Evolutionary conservation across 2,113 vertebrate genomes (phyloP).

Genomic region (Hepsetus odoe): DNA sequence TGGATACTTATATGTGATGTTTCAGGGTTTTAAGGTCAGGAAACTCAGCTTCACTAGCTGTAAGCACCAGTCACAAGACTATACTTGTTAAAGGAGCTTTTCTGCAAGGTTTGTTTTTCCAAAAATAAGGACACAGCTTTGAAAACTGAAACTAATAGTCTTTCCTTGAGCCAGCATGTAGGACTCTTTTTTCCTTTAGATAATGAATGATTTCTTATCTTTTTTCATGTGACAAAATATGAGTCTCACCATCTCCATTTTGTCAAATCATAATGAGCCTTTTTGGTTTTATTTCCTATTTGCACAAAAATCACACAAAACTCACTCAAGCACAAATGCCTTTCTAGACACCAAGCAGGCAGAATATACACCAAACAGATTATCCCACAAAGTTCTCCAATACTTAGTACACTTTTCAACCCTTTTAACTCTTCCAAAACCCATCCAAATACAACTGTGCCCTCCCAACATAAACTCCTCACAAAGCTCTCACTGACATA

Average conservation of each 20-base stretch:
- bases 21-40: too few species aligned
- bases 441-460: too few species aligned
- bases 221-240: neutral
- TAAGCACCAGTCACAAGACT: neutral
- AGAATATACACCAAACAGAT: too few species aligned
- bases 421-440: too few species aligned
- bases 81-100: neutral
- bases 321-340: neutral
- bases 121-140: neutral
- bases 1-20: neutral
- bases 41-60: too few species aligned
- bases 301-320: neutral
- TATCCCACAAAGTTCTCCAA: too few species aligned
- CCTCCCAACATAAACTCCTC: too few species aligned
- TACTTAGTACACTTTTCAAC: too few species aligned
- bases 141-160: neutral
- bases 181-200: neutral
- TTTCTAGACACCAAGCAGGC: neutral
- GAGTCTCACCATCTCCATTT: neutral
- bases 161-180: neutral
- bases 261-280: neutral
- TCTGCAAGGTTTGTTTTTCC: too few species aligned
- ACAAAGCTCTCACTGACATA: too few species aligned
- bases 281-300: neutral
- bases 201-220: neutral